A percentile compares a stretch with the other conserved stretches of the same genome.
These are phyloP conservation scores for Tipula confusa DNA, from an alignment of 2,888 invertebrate genomes.

Conservation along the genomic window DNA sequence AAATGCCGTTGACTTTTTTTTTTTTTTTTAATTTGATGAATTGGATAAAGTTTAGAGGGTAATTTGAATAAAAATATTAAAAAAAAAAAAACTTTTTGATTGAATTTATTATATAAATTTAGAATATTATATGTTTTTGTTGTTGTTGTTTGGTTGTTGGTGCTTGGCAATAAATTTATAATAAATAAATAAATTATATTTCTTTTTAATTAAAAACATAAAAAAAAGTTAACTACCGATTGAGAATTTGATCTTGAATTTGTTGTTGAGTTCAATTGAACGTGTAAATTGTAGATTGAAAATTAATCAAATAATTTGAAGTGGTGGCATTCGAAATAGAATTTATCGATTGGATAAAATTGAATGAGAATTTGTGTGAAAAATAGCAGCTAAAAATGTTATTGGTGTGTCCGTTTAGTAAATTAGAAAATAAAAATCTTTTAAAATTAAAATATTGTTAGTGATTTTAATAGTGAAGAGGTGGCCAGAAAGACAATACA, in stretches of 20 bases:
- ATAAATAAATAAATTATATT: constrained; percentile 3
- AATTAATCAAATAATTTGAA: neutral
- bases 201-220: neutral
- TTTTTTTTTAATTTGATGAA: neutral
- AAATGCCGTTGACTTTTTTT: constrained; percentile 15
- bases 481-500: neutral
- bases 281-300: neutral
- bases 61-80: neutral
- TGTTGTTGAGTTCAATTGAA: neutral
- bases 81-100: neutral
- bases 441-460: neutral
- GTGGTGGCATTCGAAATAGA: neutral
- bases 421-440: neutral
- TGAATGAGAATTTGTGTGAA: neutral
- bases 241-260: neutral
- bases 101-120: neutral
- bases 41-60: constrained; percentile 25
- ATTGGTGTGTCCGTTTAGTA: neutral
- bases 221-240: neutral
- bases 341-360: neutral
- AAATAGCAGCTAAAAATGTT: neutral
- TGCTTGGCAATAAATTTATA: neutral
- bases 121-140: neutral
- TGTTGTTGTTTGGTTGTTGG: neutral
- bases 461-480: neutral